Evolutionary conservation across 1,140 invertebrate species (phyloP).

Genomic region (Drosophila nigromelanica): DNA sequence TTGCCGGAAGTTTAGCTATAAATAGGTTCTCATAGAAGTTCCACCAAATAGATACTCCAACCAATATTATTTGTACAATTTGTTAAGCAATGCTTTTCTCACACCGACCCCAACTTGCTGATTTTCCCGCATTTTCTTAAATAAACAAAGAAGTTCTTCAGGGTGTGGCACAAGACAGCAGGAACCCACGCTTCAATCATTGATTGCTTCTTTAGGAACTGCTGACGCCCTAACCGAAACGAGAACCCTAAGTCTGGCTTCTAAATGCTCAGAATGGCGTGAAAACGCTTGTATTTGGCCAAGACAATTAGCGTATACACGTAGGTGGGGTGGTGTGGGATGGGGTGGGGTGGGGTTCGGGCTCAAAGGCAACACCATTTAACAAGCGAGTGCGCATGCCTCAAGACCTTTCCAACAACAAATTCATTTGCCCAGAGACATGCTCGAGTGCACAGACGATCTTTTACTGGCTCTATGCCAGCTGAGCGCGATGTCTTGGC

Average conservation of each 20-base stretch:
- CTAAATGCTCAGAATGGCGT: constrained; percentile 75
- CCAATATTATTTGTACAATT: constrained; percentile 59
- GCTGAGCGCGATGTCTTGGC: constrained; percentile 9
- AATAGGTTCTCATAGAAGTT: constrained; percentile 50
- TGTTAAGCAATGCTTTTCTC: constrained; percentile 70
- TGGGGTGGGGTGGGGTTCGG: background rate
- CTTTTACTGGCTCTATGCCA: background rate
- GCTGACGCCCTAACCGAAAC: constrained; percentile 14
- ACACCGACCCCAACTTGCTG: constrained; percentile 56
- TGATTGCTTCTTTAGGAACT: constrained; percentile 44
- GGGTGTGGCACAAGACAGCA: constrained; percentile 53
- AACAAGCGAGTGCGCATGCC: constrained; percentile 64
- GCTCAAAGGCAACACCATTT: constrained; percentile 48
- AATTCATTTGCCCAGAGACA: constrained; percentile 56
- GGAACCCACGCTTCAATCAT: constrained; percentile 49
- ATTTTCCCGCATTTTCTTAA: constrained; percentile 70
- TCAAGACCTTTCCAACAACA: constrained; percentile 30
- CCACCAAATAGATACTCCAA: background rate
- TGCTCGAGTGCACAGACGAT: constrained; percentile 11
- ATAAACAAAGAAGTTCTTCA: constrained; percentile 61
- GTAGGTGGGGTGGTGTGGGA: background rate
- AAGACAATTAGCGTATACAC: constrained; percentile 62
- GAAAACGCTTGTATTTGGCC: constrained; percentile 80
- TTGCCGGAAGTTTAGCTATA: constrained; percentile 60
- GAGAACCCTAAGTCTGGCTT: constrained; percentile 4